These are phyloP conservation scores for Pammene fasciana DNA, from an alignment of 2,888 invertebrate species.

Conservation along the genomic window DNA sequence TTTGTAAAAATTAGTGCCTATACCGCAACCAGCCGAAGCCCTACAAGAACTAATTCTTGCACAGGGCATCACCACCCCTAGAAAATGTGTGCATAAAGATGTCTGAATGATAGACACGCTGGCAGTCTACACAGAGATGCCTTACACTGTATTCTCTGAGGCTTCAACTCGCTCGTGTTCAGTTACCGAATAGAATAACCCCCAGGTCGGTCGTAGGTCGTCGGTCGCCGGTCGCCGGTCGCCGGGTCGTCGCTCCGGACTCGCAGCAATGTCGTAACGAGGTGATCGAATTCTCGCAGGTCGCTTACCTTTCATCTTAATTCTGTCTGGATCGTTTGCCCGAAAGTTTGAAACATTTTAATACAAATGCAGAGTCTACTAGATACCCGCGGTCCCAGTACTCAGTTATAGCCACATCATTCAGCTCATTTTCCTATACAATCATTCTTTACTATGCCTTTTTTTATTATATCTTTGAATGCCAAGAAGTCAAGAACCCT, in stretches of 20 bases:
- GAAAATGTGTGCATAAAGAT: no score
- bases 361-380: neutral
- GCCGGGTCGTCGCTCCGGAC: conserved; percentile 56
- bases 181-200: neutral
- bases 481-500: no score
- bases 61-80: no score
- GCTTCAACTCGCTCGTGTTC: neutral
- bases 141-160: neutral
- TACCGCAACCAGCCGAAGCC: no score
- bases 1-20: no score
- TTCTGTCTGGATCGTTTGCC: conserved; percentile 34
- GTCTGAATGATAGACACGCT: no score
- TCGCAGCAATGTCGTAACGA: conserved; percentile 51
- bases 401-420: no score
- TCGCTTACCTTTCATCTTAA: conserved; percentile 49
- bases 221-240: conserved; percentile 35
- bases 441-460: no score
- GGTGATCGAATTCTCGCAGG: conserved; percentile 51
- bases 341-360: conserved; percentile 11
- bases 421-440: no score
- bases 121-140: no score
- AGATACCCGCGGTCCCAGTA: neutral
- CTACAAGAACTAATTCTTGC: no score
- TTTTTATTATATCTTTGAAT: no score
- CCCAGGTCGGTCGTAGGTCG: conserved; percentile 3